Evolutionary conservation across 2,797 vertebrate species (phyloP).

Genomic region (Craterocephalus amniculus): DNA sequence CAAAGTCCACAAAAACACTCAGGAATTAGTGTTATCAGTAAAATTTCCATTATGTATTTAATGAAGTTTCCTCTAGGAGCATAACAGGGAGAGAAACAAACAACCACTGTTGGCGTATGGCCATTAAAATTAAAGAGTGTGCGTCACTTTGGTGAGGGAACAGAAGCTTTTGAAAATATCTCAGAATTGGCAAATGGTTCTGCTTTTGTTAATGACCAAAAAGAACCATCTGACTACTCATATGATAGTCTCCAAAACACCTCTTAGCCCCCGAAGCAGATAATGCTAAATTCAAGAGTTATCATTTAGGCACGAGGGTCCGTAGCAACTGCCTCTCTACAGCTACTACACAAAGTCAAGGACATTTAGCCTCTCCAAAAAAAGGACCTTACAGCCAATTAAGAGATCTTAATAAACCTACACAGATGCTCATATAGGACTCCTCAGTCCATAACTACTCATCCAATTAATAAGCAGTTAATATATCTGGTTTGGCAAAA

Average conservation of each 20-base stretch:
- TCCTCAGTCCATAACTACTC: constrained; percentile 40
- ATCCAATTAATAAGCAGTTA: constrained; percentile 24
- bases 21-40: constrained; percentile 28
- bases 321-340: constrained; percentile 76
- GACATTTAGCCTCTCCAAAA: constrained; percentile 64
- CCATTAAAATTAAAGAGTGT: constrained; percentile 46
- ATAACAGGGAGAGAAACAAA: constrained; percentile 30
- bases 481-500: constrained; percentile 30
- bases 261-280: constrained; percentile 79
- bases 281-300: constrained; percentile 82
- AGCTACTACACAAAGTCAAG: constrained; percentile 69
- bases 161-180: constrained; percentile 40
- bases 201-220: constrained; percentile 76
- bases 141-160: constrained; percentile 47
- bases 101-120: constrained; percentile 31
- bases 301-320: constrained; percentile 81
- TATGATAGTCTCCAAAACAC: constrained; percentile 77
- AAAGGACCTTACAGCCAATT: constrained; percentile 52
- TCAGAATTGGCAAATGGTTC: constrained; percentile 59
- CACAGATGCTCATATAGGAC: constrained; percentile 53
- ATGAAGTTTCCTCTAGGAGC: constrained; percentile 24
- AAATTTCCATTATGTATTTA: constrained; percentile 30
- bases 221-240: constrained; percentile 84
- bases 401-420: constrained; percentile 69
- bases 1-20: constrained; percentile 48